These are phyloP conservation scores for Pinctada fucata DNA, from an alignment of 2,888 invertebrate genomes.

Conservation along the genomic window DNA sequence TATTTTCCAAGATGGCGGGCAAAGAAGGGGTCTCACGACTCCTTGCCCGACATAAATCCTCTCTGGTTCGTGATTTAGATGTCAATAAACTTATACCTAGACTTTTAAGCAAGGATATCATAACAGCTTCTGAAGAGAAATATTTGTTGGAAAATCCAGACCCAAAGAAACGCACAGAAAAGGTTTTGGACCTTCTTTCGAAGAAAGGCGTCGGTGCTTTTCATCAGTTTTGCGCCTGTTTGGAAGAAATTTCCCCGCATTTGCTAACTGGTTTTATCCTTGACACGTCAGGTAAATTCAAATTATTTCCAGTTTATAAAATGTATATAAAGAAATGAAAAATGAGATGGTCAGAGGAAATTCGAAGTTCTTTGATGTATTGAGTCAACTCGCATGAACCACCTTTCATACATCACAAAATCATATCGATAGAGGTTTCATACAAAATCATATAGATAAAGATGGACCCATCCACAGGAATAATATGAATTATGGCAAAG, in stretches of 20 bases:
- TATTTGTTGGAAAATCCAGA: constrained; percentile 58
- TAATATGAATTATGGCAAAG: no score
- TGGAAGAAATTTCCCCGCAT: constrained; percentile 69
- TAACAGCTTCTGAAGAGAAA: constrained; percentile 66
- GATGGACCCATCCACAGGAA: no score
- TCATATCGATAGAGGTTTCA: no score
- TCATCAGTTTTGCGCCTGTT: constrained; percentile 71
- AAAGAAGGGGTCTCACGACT: constrained; percentile 66
- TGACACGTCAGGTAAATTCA: constrained; percentile 61
- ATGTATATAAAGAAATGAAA: no score
- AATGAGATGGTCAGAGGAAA: no score
- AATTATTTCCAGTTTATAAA: no score
- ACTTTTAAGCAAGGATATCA: constrained; percentile 64
- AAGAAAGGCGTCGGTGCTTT: constrained; percentile 70
- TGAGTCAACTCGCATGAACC: no score
- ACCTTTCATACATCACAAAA: no score
- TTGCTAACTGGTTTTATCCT: constrained; percentile 65
- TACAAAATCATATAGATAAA: no score
- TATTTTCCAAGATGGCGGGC: constrained; percentile 69
- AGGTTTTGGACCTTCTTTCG: constrained; percentile 70
- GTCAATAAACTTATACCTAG: constrained; percentile 64
- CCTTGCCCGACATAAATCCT: constrained; percentile 63
- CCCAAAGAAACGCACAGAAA: constrained; percentile 60
- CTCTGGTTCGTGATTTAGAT: constrained; percentile 68
- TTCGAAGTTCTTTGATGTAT: no score